Base-by-base conservation (phyloP, 2,113 vertebrate species). In the Neogobius melanostomus region DNA sequence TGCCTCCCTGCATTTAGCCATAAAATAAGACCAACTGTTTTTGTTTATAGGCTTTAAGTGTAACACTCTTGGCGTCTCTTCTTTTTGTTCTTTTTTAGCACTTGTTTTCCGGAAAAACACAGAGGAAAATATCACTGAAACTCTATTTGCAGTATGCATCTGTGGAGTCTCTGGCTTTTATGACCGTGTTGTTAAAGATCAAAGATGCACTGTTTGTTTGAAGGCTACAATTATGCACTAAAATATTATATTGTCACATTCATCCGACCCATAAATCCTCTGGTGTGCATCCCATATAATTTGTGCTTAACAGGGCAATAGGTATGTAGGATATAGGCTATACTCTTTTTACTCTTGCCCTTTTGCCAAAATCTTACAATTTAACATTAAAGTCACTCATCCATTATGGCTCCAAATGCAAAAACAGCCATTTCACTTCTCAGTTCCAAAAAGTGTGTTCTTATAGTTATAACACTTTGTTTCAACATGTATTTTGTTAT, bases 171-270 rank as follows among this genome's bases (percentile, higher is more conserved):
- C 50, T 45, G 5, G 0, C 28, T 43, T 8, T 0, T 11, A 74
- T 75, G 9, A 6, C 66, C 28, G 0, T 11, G 43, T 17, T 11
- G 43, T 17, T 3, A 51, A 64, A 64, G 74, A 71, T 42, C 71
- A 43, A 82, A 80, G 79, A 73, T 75, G 51, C 16, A 6, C 21
- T 16, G 44, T 61, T 57, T 64, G 65, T 74, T 15, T 57, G 48
- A 36, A 28, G 9, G 17, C 53, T 11, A 56, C 53, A 56, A 56
- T 56, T 28, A 56, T 56, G 28, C 48, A 71, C 52, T 21, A 54
- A 51, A 70, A 66, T 9, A 11, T 6, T 54, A 60, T 44, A 42
- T 14, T 59, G 56, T 21, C 42, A 61, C 59, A 44, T 44, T 16
- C 42, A 61, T 14, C 59, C n/a, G 42, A 45, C 14, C 44, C 42